phyloP scores from a whole-genome alignment of 2,797 vertebrate species.

The Hydrolagus colliei region DNA sequence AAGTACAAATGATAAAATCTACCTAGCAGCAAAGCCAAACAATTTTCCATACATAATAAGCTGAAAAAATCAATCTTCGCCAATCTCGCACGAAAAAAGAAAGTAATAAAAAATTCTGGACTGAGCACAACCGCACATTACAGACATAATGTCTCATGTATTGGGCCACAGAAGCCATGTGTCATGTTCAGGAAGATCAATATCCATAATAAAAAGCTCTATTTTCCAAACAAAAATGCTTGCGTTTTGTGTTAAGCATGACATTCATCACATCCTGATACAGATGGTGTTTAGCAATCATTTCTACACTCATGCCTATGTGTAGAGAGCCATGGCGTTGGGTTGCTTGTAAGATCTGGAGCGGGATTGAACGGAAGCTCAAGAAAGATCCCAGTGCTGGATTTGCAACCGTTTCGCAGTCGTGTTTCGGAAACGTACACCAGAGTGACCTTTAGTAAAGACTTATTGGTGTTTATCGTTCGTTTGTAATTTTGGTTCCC shows the following conservation, averaged over 20 bases:
- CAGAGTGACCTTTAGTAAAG: not conserved
- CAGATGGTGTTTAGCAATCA: not conserved
- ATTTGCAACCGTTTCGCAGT: not conserved
- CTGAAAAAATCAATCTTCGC: constrained; percentile 31
- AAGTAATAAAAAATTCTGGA: constrained; percentile 5
- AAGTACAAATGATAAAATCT: constrained; percentile 6
- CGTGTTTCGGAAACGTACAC: not conserved
- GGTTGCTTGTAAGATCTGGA: not conserved
- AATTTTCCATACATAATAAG: constrained; percentile 27
- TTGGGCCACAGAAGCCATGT: not conserved
- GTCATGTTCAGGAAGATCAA: constrained; percentile 19
- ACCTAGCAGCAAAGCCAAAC: constrained; percentile 21
- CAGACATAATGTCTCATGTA: not conserved
- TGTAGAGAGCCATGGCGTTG: not conserved
- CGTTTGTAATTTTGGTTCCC: not conserved
- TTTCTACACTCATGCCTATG: not conserved
- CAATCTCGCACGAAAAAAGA: constrained; percentile 14
- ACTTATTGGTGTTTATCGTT: not conserved
- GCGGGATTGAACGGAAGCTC: not conserved
- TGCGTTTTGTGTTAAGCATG: not conserved
- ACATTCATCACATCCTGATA: not conserved
- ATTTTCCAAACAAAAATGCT: constrained; percentile 7
- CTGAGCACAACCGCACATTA: constrained; percentile 7
- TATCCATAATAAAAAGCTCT: not conserved
- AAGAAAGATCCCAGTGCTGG: not conserved